Conservation (phyloP, 2,797 vertebrate genomes). For the Pantherophis alleghaniensis region DNA sequence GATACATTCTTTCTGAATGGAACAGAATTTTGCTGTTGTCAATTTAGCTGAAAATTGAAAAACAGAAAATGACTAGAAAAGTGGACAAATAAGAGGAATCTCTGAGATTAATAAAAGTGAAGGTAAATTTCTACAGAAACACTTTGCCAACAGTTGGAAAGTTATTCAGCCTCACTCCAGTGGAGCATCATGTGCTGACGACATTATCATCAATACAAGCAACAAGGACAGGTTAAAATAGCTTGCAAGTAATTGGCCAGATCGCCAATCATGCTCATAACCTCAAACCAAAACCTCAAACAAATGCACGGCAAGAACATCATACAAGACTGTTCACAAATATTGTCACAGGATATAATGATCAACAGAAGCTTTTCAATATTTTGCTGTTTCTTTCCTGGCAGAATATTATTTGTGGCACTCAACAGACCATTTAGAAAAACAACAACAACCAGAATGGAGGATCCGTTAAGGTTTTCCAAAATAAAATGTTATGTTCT, state of each 20-base stretch:
- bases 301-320: slow-evolving; percentile 45
- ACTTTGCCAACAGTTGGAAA: slow-evolving; percentile 59
- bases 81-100: slow-evolving; percentile 58
- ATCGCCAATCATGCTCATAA: slow-evolving; percentile 34
- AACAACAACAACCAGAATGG: slow-evolving; percentile 16
- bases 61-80: slow-evolving; percentile 52
- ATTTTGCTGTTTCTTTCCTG: slow-evolving; percentile 37
- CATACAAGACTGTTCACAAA: slow-evolving; percentile 48
- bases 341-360: slow-evolving; percentile 55
- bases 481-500: slow-evolving; percentile 37
- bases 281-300: slow-evolving; percentile 39
- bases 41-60: slow-evolving; percentile 62
- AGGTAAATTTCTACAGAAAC: slow-evolving; percentile 50
- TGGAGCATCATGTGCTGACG: slow-evolving; percentile 25
- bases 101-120: slow-evolving; percentile 67
- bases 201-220: slow-evolving; percentile 46
- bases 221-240: slow-evolving; percentile 39
- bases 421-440: background rate
- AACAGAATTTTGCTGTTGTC: slow-evolving; percentile 45
- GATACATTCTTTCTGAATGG: slow-evolving; percentile 34
- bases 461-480: slow-evolving; percentile 38
- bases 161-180: slow-evolving; percentile 47
- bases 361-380: slow-evolving; percentile 51
- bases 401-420: slow-evolving; percentile 33
- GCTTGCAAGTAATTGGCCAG: slow-evolving; percentile 7